Base-by-base conservation (phyloP, 2,797 vertebrate genomes). In the Anabacerthia variegaticeps region DNA sequence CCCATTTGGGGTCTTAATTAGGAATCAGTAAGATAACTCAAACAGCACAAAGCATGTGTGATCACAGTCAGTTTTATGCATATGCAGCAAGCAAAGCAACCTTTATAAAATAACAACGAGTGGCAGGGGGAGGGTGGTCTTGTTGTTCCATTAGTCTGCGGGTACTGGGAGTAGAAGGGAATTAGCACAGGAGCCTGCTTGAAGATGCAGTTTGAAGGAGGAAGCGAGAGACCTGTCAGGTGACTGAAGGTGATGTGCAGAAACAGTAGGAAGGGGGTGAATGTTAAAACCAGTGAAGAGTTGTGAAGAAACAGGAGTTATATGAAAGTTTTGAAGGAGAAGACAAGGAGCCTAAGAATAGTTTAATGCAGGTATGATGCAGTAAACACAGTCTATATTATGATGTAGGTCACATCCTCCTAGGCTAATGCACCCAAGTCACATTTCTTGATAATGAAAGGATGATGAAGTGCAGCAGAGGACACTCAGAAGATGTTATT, bases 391-490 rank as follows among this genome's bases (percentile, higher is more conserved):
- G 54, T 39, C 56, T 89, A 0, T 55, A 63, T 96, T 94, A 73
- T 3, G 9, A 89, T 95, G 95, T 91, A 88, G 89, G 79, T 95
- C 96, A 91, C 48, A 7, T 97, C 85, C 51, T 95, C 87, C 74
- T 73, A 34, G 55, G 82, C 72, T 91, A 93, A 94, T 85, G 77
- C 46, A 6, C 39, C 34, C 78, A 88, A 72, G 82, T 95, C 77
- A 36, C 92, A 75, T 92, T 96, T 89, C 75, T 61, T 81, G 80
- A 68, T 96, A 96, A 94, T 93, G 86, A 97, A 96, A 88, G 86
- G 68, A 93, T 88, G 85, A 93, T 95, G 91, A 96, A 95, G 92
- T 94, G 39, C 46, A 89, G 54, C 66, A 88, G 58, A 96, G 82
- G 82, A 93, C 85, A 68, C 89, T 96, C 82, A 75, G 54, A 83